Evolutionary conservation across 2,888 invertebrate species (phyloP), one percentile per base, ranked within the genome.

Genomic region (Drepana falcataria): DNA sequence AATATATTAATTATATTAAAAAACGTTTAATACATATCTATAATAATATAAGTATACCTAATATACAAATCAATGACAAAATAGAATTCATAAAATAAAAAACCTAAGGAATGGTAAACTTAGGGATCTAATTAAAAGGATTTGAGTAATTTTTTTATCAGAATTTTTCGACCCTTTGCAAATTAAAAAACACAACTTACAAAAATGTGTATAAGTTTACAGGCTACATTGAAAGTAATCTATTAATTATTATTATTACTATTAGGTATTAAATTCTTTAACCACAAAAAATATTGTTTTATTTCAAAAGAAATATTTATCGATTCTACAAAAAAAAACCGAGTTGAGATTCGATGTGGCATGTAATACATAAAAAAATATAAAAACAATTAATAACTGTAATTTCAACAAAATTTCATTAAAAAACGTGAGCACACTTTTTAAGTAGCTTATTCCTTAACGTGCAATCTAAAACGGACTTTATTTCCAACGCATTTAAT

Each of bases 21-120:
- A 52, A 53, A 21, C 21, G 59, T 61, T 67, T 65, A 65, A 66
- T 66, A 66, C 35, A 60, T 63, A 59, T 63, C 9, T 3, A 44
- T 9, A 3, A 44, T 40, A 5, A 21, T 35, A 40, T 41, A n/a
- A 34, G 40, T 51, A 40, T 60, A 59, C 66, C 66, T 64, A 64
- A 68, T 69, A 69, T 66, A 69, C 64, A 67, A 63, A 68, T 58
- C 55, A 61, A 62, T 55, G 58, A 44, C 44, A 9, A 67, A 59
- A 59, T 53, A 60, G 62, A 67, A 55, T 56, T 55, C 51, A 52
- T 49, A 52, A 48, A 49, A 61, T 60, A 67, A 69, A 59, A 58
- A 56, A 53, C 58, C 72, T 74, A 73, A 70, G 76, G 77, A 79
- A 79, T 77, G 77, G 73, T 73, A 58, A 58, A 58, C 53, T 59